phyloP scores from a whole-genome alignment of 2,113 vertebrate species.

The Alosa alosa region DNA sequence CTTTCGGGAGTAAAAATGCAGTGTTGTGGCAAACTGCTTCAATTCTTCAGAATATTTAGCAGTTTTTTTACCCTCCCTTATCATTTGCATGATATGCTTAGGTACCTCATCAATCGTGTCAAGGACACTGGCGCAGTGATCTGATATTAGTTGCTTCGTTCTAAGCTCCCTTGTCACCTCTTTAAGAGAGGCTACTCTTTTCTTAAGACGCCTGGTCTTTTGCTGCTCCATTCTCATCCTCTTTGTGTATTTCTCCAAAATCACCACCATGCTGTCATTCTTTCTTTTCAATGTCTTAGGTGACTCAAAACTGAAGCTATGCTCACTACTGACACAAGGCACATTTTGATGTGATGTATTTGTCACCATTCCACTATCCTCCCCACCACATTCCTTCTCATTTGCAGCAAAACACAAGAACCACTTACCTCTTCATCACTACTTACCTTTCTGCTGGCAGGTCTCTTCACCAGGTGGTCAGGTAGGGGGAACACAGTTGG shows the following conservation, averaged over 20 bases:
- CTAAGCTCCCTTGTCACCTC: background rate
- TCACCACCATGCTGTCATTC: background rate
- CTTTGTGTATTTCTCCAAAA: background rate
- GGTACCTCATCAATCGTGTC: background rate
- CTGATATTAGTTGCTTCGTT: background rate
- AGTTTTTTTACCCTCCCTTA: background rate
- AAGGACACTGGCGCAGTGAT: background rate
- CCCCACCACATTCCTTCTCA: background rate
- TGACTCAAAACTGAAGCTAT: background rate
- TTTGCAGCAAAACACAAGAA: background rate
- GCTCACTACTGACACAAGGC: background rate
- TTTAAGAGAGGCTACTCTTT: background rate
- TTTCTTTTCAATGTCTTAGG: background rate
- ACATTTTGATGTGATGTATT: background rate
- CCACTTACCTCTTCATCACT: background rate
- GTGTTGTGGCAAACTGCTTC: slow-evolving; percentile 13
- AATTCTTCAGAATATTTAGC: background rate
- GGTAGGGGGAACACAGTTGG: no score
- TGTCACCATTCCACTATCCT: background rate
- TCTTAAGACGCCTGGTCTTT: background rate
- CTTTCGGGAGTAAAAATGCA: slow-evolving; percentile 25
- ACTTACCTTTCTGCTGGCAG: background rate
- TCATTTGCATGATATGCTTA: background rate
- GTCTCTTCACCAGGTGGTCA: no score
- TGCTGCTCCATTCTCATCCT: background rate